phyloP scores from a whole-genome alignment of 1,140 invertebrate species.

The Helicoverpa armigera region DNA sequence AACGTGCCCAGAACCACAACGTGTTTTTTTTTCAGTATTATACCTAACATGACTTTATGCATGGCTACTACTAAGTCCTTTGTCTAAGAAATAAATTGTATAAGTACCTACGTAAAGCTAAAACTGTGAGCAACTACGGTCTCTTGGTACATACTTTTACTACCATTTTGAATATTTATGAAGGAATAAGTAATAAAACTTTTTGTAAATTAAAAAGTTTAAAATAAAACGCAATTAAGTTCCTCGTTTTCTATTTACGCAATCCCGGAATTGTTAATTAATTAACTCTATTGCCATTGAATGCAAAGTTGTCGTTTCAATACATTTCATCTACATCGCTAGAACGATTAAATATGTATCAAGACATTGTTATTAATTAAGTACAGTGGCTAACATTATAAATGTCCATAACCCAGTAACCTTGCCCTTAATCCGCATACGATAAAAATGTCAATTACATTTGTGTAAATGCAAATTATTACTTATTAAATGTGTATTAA shows the following conservation, averaged over 20 bases:
- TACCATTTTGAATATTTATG: neutral
- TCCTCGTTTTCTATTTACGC: neutral
- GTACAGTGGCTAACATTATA: neutral
- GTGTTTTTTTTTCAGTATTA: no score
- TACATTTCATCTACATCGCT: neutral
- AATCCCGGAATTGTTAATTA: slow-evolving; percentile 21
- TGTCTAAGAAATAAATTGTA: no score
- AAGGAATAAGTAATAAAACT: neutral
- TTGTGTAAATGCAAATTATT: neutral
- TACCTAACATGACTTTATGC: no score
- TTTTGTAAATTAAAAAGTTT: neutral
- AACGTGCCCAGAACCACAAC: no score
- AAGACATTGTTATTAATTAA: slow-evolving; percentile 6
- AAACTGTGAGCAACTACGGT: no score
- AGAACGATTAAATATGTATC: slow-evolving; percentile 6
- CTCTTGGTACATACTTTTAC: neutral
- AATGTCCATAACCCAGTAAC: slow-evolving; percentile 58
- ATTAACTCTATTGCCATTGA: slow-evolving; percentile 19
- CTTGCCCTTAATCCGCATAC: slow-evolving; percentile 61
- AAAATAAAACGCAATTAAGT: neutral
- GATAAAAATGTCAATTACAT: slow-evolving; percentile 50
- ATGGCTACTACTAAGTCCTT: no score
- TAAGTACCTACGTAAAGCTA: no score
- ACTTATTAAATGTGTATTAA: neutral
- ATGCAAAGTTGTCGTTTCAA: slow-evolving; percentile 6